Evolutionary conservation across 2,888 invertebrate species (phyloP).

Genomic region (Aproaerema taeniolella): DNA sequence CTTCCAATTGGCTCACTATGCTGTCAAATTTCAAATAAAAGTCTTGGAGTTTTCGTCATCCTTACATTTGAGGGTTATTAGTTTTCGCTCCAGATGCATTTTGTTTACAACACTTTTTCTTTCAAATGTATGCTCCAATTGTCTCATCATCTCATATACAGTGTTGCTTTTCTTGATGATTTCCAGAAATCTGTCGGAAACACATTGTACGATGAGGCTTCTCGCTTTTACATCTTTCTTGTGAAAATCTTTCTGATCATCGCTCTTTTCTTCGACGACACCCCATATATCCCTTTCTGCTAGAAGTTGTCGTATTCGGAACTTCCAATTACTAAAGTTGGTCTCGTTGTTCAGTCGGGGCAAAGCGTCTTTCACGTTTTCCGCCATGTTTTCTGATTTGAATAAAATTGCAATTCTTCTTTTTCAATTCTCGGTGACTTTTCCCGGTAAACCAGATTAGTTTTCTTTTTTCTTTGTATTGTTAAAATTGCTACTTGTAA

Average conservation of each 20-base stretch:
- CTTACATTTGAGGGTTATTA: conserved; percentile 6
- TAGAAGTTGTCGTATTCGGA: conserved; percentile 14
- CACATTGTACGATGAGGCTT: conserved; percentile 6
- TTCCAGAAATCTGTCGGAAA: conserved; percentile 11
- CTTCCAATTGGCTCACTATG: conserved; percentile 12
- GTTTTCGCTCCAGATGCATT: conserved; percentile 13
- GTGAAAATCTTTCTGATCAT: not conserved
- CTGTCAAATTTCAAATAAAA: conserved; percentile 11
- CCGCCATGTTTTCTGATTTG: no score
- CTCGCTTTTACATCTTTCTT: conserved; percentile 1
- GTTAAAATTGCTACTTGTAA: no score
- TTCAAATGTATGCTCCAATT: conserved; percentile 15
- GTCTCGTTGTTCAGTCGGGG: no score
- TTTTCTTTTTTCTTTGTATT: no score
- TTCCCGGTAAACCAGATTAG: no score
- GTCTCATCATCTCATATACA: conserved; percentile 15
- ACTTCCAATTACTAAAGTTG: conserved; percentile 3
- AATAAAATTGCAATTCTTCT: no score
- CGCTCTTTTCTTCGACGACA: conserved; percentile 2
- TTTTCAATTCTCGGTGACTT: no score
- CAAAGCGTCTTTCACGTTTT: no score
- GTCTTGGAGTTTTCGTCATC: not conserved
- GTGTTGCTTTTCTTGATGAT: conserved; percentile 15
- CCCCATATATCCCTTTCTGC: conserved; percentile 3
- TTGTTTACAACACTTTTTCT: conserved; percentile 19